Evolutionary conservation across 2,797 vertebrate genomes (phyloP).

Genomic region (Echeneis naucrates): DNA sequence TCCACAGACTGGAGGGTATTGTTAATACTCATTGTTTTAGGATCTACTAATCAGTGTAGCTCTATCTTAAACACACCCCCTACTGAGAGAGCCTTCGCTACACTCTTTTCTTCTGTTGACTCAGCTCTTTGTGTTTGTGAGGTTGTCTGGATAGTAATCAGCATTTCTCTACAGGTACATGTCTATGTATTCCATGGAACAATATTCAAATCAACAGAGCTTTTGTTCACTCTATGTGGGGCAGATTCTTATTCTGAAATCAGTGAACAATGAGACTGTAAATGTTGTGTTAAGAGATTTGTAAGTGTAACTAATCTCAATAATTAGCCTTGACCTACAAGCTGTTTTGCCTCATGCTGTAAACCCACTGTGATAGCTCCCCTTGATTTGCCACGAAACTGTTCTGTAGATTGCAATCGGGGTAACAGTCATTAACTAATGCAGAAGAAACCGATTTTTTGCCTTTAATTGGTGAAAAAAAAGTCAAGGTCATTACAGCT

Average conservation of each 20-base stretch:
- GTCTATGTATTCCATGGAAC: not conserved
- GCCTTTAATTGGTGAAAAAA: not conserved
- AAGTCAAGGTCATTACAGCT: conserved; percentile 6
- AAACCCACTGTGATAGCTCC: conserved; percentile 1
- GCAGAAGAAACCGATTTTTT: not conserved
- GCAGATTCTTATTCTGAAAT: conserved; percentile 10
- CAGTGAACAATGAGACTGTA: conserved; percentile 19
- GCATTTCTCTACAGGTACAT: conserved; percentile 27
- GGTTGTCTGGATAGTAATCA: conserved; percentile 25
- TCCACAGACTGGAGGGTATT: conserved; percentile 37
- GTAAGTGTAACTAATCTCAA: conserved; percentile 31
- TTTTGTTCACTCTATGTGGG: not conserved
- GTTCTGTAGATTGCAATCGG: conserved; percentile 1
- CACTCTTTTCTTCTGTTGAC: conserved; percentile 40
- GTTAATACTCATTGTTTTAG: conserved; percentile 33
- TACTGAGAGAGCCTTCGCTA: conserved; percentile 37
- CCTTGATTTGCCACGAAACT: not conserved
- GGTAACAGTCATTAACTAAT: conserved; percentile 2
- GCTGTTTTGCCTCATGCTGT: not conserved
- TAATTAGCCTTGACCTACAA: conserved; percentile 35
- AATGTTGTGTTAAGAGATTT: not conserved
- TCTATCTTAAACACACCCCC: conserved; percentile 46
- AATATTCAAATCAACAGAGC: conserved; percentile 17
- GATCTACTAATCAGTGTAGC: conserved; percentile 53
- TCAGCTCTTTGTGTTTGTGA: conserved; percentile 33